Evolutionary conservation across 2,113 vertebrate species (phyloP).

Genomic region (Odontesthes bonariensis): DNA sequence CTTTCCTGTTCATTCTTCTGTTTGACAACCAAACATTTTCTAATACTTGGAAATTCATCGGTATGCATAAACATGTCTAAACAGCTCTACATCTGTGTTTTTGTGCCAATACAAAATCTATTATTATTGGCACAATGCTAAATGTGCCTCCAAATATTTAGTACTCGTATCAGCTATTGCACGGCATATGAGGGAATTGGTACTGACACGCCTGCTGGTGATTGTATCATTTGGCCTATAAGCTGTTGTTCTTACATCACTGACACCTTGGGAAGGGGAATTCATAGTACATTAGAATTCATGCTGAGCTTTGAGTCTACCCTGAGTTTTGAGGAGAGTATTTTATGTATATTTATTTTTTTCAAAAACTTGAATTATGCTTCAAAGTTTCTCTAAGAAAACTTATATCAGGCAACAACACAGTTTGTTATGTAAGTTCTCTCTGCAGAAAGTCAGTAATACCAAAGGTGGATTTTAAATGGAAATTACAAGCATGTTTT

Average conservation of each 20-base stretch:
- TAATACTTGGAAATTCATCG: too few species aligned
- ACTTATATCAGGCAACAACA: too few species aligned
- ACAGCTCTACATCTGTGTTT: background rate
- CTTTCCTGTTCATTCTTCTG: too few species aligned
- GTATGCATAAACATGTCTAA: background rate
- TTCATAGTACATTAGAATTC: background rate
- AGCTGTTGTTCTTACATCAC: slow-evolving; percentile 6
- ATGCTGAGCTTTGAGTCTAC: slow-evolving; percentile 29
- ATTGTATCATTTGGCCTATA: background rate
- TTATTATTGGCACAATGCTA: slow-evolving; percentile 23
- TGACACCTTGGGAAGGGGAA: background rate
- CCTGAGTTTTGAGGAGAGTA: slow-evolving; percentile 15
- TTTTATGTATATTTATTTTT: too few species aligned
- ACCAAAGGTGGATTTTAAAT: background rate
- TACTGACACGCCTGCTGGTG: slow-evolving; percentile 1
- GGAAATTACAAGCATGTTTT: background rate
- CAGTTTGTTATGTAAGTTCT: too few species aligned
- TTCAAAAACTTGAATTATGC: background rate
- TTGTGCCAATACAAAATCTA: background rate
- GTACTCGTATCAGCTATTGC: background rate
- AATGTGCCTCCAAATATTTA: slow-evolving; percentile 5
- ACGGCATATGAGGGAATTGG: background rate
- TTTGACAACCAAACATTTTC: too few species aligned
- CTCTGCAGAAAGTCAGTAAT: too few species aligned
- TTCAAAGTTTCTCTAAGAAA: too few species aligned